Evolutionary conservation across 2,888 invertebrate species (phyloP).

Genomic region (Yponomeuta sedellus): DNA sequence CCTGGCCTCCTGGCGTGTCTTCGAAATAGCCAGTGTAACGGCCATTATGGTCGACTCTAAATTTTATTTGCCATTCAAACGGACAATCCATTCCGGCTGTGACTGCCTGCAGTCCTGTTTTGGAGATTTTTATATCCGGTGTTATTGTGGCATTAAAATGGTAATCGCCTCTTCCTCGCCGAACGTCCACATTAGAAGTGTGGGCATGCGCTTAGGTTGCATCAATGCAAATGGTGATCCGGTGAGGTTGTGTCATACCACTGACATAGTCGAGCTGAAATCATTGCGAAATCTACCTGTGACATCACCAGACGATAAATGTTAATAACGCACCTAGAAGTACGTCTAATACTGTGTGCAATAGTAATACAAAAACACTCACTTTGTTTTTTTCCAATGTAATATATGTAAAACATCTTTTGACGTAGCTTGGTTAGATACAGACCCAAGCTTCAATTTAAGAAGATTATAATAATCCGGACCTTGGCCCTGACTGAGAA

Average conservation of each 20-base stretch:
- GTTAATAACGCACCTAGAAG: background rate
- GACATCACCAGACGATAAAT: conserved; percentile 26
- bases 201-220: conserved; percentile 8
- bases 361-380: background rate
- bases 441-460: too few species aligned
- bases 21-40: too few species aligned
- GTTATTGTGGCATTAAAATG: conserved; percentile 8
- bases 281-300: conserved; percentile 40
- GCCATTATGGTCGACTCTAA: background rate
- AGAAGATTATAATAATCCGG: background rate
- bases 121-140: background rate
- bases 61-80: background rate
- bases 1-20: too few species aligned
- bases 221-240: conserved; percentile 8
- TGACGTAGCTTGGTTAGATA: too few species aligned
- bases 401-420: too few species aligned
- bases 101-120: background rate
- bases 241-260: conserved; percentile 26
- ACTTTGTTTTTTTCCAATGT: background rate
- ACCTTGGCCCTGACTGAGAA: background rate
- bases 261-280: conserved; percentile 20
- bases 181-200: background rate
- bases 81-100: background rate
- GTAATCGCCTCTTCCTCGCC: background rate
- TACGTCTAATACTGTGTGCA: background rate